Base-by-base conservation (phyloP, 2,888 invertebrate species). In the Eugnorisma glareosa region DNA sequence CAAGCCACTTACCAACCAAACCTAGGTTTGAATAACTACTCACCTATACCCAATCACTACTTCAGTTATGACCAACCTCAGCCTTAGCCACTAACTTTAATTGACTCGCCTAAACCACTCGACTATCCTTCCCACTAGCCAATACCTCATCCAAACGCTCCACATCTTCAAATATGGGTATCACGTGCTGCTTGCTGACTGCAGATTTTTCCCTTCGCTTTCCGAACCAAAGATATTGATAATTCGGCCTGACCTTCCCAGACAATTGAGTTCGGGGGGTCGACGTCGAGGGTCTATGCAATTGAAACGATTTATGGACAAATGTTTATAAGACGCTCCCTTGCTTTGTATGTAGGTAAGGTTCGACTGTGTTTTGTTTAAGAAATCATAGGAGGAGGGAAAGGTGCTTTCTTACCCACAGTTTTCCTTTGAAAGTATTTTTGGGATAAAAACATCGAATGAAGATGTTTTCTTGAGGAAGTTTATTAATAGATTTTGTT, bases 181-280 rank as follows among this genome's bases (percentile, higher is more conserved):
- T 91, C 94, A 94, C 93, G 94, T 93, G 88, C 90, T 87, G 67
- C 77, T 74, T 83, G 91, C 91, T 92, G 92, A 93, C 91, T 90
- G 90, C 92, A 93, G 93, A 94, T 94, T 94, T 94, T 93, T 93
- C 92, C 91, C 87, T 86, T 85, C 86, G 86, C 86, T 83, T 86
- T 78, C 87, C 83, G 86, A 83, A 87, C 81, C 88, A 81, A 86
- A 90, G 93, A 93, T 94, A 94, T 94, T 93, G 93, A 93, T 94
- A 94, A 94, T 93, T 91, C 90, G 75, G 79, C 85, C 88, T 86
- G 88, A 89, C 89, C 89, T 86, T 48, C 70, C 63, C 73, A 85
- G 85, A 86, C 85, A 89, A 90, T 89, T 88, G 88, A 90, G 86
- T 85, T 79, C 81, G 67, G 71, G 51, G 78, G 83, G 70, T 83